Conservation (phyloP, 1,140 invertebrate species). For the Sinonovacula constricta region DNA sequence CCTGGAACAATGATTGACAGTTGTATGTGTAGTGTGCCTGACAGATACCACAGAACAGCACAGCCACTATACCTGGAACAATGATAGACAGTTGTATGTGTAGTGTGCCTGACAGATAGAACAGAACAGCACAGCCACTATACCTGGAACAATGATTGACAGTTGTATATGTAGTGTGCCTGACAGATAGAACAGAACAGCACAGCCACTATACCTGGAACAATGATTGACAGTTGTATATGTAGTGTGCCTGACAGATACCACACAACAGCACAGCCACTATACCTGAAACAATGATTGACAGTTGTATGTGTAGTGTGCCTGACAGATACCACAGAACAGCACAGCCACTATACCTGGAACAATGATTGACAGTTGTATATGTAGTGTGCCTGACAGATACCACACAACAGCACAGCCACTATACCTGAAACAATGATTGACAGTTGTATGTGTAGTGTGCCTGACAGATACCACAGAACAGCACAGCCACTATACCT, state of each 20-base stretch:
- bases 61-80: constrained; percentile 83
- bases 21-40: constrained; percentile 99
- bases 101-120: constrained; percentile 99
- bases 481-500: constrained; percentile 87
- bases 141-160: too few species aligned
- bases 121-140: constrained; percentile 93
- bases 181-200: constrained; percentile 98
- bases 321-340: constrained; percentile 98
- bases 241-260: constrained; percentile 98
- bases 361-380: too few species aligned
- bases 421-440: too few species aligned
- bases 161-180: constrained; percentile 98
- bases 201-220: constrained; percentile 85
- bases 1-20: too few species aligned
- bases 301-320: constrained; percentile 98
- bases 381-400: constrained; percentile 98
- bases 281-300: too few species aligned
- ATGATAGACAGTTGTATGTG: too few species aligned
- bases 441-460: constrained; percentile 99
- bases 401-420: constrained; percentile 97
- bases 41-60: constrained; percentile 97
- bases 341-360: constrained; percentile 86
- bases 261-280: constrained; percentile 96
- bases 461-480: constrained; percentile 98
- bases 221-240: too few species aligned